Evolutionary conservation across 2,888 invertebrate species (phyloP), one percentile per base, ranked within the genome.

Genomic region (Phaonia tiefii): DNA sequence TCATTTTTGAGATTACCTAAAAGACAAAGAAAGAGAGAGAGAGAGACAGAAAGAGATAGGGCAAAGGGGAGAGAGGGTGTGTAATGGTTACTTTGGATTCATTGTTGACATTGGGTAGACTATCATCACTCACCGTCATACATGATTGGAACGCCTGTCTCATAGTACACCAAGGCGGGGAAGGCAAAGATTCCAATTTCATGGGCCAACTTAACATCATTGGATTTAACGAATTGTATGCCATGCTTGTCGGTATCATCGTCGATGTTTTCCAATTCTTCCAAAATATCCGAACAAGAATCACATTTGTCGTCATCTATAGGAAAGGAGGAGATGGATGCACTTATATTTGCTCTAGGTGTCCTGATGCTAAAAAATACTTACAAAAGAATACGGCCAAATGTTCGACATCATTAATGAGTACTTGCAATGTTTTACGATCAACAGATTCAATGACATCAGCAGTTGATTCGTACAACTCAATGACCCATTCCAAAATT

Each of bases 401-500:
- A 91, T 97, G 97, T 89, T 97, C 97, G 25, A 97, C 96, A 86
- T 97, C 97, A 88, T 96, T 95, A 85, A 98, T 96, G 25, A 98
- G 92, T 86, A 96, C 95, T 91, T 97, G 96, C 80, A 98, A 92
- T 26, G 97, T 97, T 91, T 96, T 96, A 83, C 97, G 94, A 88
- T 98, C 97, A 37, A 98, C 97, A 86, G 93, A 96, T 91, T 97
- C 97, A 87, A 98, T 98, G 37, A 97, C 94, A 91, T 97, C 97
- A 17, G 96, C 96, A 69, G 95, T 94, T 2, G 96, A 94, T 85
- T 95, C 96, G 84, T 96, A 95, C 70, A 97, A 92, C 20, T 96
- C 95, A 78, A 97, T 91, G n/a, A 98, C 94, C 97, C 97, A 97
- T 83, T 96, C 95, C 56, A 97, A 92, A 85, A 97, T 96, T 82